Evolutionary conservation across 2,113 vertebrate species (phyloP).

Genomic region (Indri indri): DNA sequence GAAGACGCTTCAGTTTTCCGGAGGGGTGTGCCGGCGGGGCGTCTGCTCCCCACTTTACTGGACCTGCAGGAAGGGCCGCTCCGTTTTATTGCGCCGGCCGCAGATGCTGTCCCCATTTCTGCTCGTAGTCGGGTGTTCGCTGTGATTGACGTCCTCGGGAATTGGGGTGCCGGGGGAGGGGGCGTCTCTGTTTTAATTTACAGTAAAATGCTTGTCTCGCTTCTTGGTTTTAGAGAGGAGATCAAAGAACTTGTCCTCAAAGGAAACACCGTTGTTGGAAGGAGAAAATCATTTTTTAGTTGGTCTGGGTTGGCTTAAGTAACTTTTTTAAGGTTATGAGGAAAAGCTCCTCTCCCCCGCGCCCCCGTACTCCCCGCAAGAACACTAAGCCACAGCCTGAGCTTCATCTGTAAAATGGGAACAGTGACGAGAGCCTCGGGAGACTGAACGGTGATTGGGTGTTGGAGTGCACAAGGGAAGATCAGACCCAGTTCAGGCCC

Average conservation of each 20-base stretch:
- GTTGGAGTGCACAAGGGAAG: not conserved
- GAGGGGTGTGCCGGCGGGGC: not conserved
- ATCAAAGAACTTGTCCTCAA: not conserved
- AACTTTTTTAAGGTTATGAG: not conserved
- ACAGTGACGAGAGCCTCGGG: not conserved
- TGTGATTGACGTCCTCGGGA: not conserved
- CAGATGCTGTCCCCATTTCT: not conserved
- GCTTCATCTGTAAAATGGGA: not conserved
- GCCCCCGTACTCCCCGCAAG: too few relatives aligned
- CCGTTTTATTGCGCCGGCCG: not conserved
- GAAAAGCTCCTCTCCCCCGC: not conserved
- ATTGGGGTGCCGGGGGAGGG: not conserved
- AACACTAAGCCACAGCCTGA: not conserved
- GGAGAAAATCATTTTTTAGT: not conserved
- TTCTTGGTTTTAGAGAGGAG: constrained; percentile 6
- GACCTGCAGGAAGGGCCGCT: not conserved
- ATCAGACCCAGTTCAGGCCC: not conserved
- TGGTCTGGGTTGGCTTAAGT: not conserved
- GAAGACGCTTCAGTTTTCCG: not conserved
- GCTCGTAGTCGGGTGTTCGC: not conserved
- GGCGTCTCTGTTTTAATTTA: not conserved
- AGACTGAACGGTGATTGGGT: not conserved
- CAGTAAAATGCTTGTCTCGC: not conserved
- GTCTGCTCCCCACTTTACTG: not conserved
- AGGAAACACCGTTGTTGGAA: not conserved